Base-by-base conservation (phyloP, 2,797 vertebrate genomes). In the Micromesistius poutassou region DNA sequence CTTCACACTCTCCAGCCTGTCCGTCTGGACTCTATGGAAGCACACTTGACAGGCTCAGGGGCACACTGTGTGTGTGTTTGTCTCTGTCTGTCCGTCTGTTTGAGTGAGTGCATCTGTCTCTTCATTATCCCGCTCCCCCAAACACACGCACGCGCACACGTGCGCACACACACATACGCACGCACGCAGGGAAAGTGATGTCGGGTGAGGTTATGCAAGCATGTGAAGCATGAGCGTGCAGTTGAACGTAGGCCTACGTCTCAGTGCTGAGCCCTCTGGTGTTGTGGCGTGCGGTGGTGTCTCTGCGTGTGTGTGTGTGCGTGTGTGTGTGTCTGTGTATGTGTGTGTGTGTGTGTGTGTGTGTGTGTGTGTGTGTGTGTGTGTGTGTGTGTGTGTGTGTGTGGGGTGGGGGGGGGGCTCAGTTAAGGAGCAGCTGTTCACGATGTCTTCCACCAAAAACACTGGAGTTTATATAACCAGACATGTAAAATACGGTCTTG, bases 341-440 rank as follows among this genome's bases (percentile, higher is more conserved):
- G 72, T 72, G 71, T 36, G 33, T 6, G 5, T 6, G 33, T 6
- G 50, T 7, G 50, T 7, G 50, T 1, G 25, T 1, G 19, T 2
- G n/a, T 8, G 66, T 8, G 25, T 70, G 19, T 2, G n/a, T 28
- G 68, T 8, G 68, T 70, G 68, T 70, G 68, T 70, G 68, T 66
- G 55, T 66, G 55, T 66, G 71, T 73, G 33, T 38, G 35, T 38
- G 35, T 73, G 72, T 73, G 72, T 36, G 35, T 40, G 35, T 14
- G 38, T 30, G 25, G 25, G n/a, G n/a, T n/a, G n/a, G n/a, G n/a
- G n/a, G n/a, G n/a, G 72, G 35, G 71, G 2, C 25, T 71, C 55
- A 62, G 55, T n/a, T 62, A n/a, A 16, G 3, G 22, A 62, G 55
- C 55, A 62, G 55, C n/a, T 62, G n/a, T 50, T 50, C 46, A 50